These are phyloP conservation scores for Drosophila rubida DNA, from an alignment of 2,888 invertebrate species.

Conservation along the genomic window DNA sequence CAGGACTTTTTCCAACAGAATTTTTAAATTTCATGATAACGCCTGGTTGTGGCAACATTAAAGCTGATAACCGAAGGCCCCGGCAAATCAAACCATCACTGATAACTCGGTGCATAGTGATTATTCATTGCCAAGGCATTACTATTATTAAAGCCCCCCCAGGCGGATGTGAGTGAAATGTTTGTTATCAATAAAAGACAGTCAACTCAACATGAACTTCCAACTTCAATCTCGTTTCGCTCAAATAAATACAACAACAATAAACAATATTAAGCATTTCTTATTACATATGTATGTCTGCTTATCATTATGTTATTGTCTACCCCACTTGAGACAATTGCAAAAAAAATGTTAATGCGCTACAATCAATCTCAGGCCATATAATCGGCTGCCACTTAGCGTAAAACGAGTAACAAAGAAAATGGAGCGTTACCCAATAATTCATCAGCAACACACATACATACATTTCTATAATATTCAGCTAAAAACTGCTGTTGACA, in stretches of 20 bases:
- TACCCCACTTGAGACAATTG: constrained; percentile 11
- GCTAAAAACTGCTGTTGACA: not conserved
- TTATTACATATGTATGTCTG: not conserved
- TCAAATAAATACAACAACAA: constrained; percentile 1
- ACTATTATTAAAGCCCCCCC: constrained; percentile 5
- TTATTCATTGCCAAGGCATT: constrained; percentile 40
- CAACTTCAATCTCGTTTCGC: constrained; percentile 1
- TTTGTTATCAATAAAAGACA: constrained; percentile 26
- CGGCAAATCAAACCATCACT: constrained; percentile 11
- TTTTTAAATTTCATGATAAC: constrained; percentile 8
- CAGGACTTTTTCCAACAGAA: not conserved
- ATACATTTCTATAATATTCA: not conserved
- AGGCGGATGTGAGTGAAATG: constrained; percentile 12
- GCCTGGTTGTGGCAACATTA: not conserved
- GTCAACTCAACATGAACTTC: not conserved
- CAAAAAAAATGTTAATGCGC: constrained; percentile 19
- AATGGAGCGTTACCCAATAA: not conserved
- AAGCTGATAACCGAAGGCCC: constrained; percentile 17
- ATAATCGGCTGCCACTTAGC: constrained; percentile 6
- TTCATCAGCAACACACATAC: not conserved
- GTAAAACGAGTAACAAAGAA: constrained; percentile 23
- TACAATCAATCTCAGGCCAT: not conserved
- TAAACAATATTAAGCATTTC: not conserved
- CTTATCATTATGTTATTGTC: constrained; percentile 2
- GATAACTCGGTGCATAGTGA: constrained; percentile 8